These are phyloP conservation scores for Oncorhynchus gorbuscha DNA, from an alignment of 2,113 vertebrate species.

Conservation along the genomic window DNA sequence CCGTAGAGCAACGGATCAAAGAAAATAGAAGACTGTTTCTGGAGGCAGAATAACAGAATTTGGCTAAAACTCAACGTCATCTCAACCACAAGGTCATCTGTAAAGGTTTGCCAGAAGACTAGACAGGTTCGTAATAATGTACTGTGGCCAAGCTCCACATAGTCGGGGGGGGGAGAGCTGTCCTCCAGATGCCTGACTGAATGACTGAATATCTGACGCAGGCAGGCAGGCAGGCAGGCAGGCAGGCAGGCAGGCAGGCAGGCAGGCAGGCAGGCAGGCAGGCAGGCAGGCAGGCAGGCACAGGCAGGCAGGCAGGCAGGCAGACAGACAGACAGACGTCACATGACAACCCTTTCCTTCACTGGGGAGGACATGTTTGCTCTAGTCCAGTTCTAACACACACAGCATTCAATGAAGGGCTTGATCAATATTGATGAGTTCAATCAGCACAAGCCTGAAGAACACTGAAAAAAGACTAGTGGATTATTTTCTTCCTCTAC, in stretches of 20 bases:
- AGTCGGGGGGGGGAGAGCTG: constrained; percentile 25
- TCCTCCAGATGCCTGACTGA: constrained; percentile 13
- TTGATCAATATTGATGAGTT: too few species aligned
- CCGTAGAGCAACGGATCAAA: constrained; percentile 34
- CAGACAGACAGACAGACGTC: background rate
- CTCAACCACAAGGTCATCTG: constrained; percentile 26
- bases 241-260: constrained; percentile 17
- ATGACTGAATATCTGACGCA: too few species aligned
- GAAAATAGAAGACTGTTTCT: background rate
- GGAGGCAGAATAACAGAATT: background rate
- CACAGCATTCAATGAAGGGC: too few species aligned
- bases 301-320: background rate
- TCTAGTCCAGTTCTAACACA: too few species aligned
- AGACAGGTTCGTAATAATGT: constrained; percentile 33
- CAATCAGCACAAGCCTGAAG: too few species aligned
- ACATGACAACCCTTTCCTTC: constrained; percentile 12
- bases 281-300: constrained; percentile 22
- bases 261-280: too few species aligned
- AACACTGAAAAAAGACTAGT: too few species aligned
- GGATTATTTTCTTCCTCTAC: too few species aligned
- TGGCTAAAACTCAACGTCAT: constrained; percentile 27
- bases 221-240: too few species aligned
- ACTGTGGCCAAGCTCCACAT: constrained; percentile 7
- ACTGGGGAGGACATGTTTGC: too few species aligned
- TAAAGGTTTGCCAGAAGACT: constrained; percentile 33